phyloP scores from a whole-genome alignment of 2,113 vertebrate species.

The Glareola pratincola region DNA sequence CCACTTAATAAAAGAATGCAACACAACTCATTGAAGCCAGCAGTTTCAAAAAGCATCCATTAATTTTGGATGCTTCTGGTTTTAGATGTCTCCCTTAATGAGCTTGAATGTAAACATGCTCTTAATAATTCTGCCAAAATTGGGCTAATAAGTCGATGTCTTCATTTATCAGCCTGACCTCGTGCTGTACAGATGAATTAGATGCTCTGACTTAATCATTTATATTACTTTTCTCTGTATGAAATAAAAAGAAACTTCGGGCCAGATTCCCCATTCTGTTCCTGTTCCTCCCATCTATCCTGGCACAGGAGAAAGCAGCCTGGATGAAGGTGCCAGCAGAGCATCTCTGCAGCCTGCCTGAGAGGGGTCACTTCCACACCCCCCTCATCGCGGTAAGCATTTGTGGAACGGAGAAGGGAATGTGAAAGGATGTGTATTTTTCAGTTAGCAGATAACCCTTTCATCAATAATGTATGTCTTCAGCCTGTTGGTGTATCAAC shows the following conservation, averaged over 20 bases:
- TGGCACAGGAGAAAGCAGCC: not conserved
- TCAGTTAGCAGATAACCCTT: not conserved
- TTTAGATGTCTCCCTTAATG: slow-evolving; percentile 53
- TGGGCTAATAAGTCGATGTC: slow-evolving; percentile 13
- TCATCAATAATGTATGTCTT: not conserved
- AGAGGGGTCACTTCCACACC: not conserved
- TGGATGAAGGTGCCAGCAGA: not conserved
- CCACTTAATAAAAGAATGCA: slow-evolving; percentile 44
- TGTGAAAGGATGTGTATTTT: not conserved
- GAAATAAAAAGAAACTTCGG: not conserved
- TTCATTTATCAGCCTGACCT: slow-evolving; percentile 57
- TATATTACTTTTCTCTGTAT: not conserved
- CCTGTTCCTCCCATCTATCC: not conserved
- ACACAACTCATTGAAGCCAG: slow-evolving; percentile 5
- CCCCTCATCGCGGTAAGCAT: accelerated
- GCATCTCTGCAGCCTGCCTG: not conserved
- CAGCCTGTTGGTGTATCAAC: not conserved
- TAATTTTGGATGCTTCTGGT: slow-evolving; percentile 49
- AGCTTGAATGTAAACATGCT: slow-evolving; percentile 46
- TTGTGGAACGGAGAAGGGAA: not conserved
- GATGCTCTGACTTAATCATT: not conserved
- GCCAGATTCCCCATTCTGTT: not conserved
- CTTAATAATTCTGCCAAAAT: slow-evolving; percentile 61
- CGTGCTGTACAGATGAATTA: slow-evolving; percentile 8
- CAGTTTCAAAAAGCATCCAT: slow-evolving; percentile 36